phyloP scores from a whole-genome alignment of 2,888 invertebrate genomes.

The Branchipolynoe longqiensis region DNA sequence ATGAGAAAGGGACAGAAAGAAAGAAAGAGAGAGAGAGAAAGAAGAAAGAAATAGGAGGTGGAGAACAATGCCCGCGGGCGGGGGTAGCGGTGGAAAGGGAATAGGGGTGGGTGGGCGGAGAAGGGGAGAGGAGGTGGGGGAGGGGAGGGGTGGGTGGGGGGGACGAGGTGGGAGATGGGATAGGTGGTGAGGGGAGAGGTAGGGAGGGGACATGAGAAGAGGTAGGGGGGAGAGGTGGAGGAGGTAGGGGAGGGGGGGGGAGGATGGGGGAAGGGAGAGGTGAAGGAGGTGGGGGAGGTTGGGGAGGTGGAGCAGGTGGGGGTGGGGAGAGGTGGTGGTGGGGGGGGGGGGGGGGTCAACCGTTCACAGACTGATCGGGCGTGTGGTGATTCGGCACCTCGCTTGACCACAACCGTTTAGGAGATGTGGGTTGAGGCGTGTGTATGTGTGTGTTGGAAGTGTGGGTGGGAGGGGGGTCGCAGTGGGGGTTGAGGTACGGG shows the following conservation, averaged over 20 bases:
- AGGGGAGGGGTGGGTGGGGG: not conserved
- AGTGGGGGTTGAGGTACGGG: no score
- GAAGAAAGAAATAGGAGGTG: not conserved
- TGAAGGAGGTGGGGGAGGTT: no score
- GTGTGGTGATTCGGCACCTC: conserved; percentile 15
- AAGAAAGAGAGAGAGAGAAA: not conserved
- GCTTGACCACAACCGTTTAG: conserved; percentile 44
- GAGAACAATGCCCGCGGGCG: not conserved
- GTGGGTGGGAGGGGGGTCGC: not conserved
- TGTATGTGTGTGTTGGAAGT: not conserved
- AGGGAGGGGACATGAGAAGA: no score
- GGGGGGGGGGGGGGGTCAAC: not conserved
- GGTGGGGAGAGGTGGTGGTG: no score
- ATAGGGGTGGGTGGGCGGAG: not conserved
- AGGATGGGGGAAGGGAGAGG: no score
- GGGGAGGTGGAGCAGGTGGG: no score
- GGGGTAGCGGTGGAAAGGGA: not conserved
- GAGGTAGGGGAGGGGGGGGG: no score
- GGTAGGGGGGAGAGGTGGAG: no score
- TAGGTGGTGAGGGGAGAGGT: not conserved
- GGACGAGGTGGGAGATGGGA: not conserved
- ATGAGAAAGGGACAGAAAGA: not conserved
- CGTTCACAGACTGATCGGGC: conserved; percentile 6
- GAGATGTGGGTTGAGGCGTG: not conserved
- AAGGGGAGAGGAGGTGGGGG: not conserved